These are phyloP conservation scores for Eolophus roseicapilla DNA, from an alignment of 2,113 vertebrate genomes.

Conservation along the genomic window DNA sequence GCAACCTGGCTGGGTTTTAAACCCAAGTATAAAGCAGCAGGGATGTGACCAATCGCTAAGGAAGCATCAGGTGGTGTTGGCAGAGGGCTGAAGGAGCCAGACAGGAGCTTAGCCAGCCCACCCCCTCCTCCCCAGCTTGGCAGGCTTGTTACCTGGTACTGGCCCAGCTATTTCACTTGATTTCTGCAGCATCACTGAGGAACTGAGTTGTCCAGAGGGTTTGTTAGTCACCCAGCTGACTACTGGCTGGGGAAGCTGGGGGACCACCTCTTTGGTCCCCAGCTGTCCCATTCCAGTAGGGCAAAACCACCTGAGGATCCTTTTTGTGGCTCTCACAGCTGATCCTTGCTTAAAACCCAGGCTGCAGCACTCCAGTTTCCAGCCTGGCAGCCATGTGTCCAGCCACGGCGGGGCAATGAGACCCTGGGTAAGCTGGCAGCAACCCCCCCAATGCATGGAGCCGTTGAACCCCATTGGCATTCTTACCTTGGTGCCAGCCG, in stretches of 20 bases:
- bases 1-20: neutral
- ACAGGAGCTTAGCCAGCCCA: neutral
- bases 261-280: neutral
- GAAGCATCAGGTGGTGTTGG: accelerated
- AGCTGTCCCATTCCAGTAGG: neutral
- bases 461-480: neutral
- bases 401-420: accelerated
- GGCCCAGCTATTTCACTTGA: neutral
- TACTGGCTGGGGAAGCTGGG: neutral
- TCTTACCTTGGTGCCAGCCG: constrained; percentile 44
- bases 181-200: neutral
- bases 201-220: neutral
- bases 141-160: neutral
- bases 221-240: neutral
- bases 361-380: accelerated
- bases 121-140: neutral
- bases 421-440: neutral
- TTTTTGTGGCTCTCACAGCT: neutral
- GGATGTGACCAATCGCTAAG: accelerated
- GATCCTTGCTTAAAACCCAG: neutral
- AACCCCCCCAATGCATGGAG: accelerated
- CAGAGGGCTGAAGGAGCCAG: neutral
- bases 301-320: neutral
- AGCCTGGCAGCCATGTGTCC: accelerated
- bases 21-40: neutral